Percentiles rank a stretch among this genome's conserved stretches.
These are phyloP conservation scores for Chaetophractus vellerosus DNA, from an alignment of 2,797 vertebrate genomes.

Conservation along the genomic window DNA sequence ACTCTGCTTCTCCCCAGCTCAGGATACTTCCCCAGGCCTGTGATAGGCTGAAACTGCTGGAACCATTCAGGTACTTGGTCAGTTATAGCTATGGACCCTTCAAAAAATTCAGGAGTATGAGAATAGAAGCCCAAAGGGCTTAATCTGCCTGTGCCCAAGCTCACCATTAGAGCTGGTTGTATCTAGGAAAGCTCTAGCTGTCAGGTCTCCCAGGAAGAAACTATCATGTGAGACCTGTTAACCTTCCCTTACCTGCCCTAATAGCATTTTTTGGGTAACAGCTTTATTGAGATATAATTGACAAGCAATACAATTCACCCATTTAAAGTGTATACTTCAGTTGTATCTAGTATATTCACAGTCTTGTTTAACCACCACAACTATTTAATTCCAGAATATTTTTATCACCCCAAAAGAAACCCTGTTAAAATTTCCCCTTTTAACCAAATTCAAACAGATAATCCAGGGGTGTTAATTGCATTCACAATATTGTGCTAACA, in stretches of 20 bases:
- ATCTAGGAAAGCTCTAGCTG: background rate
- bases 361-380: background rate
- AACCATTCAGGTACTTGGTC: background rate
- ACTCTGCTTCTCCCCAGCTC: background rate
- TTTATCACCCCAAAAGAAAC: constrained; percentile 30
- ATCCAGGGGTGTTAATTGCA: too few relatives aligned
- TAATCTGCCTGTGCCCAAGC: background rate
- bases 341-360: constrained; percentile 22
- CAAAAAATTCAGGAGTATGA: background rate
- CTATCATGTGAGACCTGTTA: background rate
- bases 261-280: background rate
- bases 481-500: too few relatives aligned
- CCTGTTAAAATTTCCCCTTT: background rate
- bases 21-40: background rate
- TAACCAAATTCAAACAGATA: too few relatives aligned
- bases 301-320: background rate
- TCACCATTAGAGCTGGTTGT: constrained; percentile 11
- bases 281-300: constrained; percentile 57
- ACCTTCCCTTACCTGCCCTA: background rate
- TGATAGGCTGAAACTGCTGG: background rate
- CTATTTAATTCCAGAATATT: constrained; percentile 10
- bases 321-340: constrained; percentile 7
- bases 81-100: background rate
- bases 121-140: background rate
- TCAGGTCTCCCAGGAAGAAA: background rate